Evolutionary conservation across 2,113 vertebrate species (phyloP), one percentile per base, ranked within the genome.

Genomic region (Lipophrys pholis): DNA sequence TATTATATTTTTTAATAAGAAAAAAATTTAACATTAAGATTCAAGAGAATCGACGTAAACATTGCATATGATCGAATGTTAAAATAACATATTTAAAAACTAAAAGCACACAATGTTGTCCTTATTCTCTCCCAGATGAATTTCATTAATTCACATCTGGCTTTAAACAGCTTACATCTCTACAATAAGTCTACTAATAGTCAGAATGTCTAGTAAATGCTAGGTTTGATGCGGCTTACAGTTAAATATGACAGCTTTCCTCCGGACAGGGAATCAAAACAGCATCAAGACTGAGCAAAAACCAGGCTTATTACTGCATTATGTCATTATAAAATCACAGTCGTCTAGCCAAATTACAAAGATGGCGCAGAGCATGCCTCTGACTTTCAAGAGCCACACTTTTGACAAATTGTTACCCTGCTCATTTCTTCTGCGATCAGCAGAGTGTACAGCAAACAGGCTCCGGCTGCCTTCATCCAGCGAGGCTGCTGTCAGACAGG

Each of bases 401-500:
- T 57, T 1, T 10, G 35, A 62, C 7, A 60, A 71, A 55, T 48
- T 62, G 52, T 57, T 56, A 45, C 39, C 15, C 42, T 46, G 60
- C 52, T 75, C 11, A 60, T 75, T 62, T 63, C 17, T 53, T 68
- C 48, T 72, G n/a, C 45, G 36, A 56, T 8, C 3, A 39, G 49
- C 14, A 21, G n/a, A 49, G 53, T 46, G 21, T 36, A 45, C 21
- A 45, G 30, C 54, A 57, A 41, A 58, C 59, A 58, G 15, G 6
- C 14, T 45, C 36, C 62, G 5, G 5, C 6, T 65, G 21, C 56
- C 52, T 64, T 51, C 21, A 73, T 43, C 49, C 40, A 48, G 40
- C 6, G 11, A 67, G 40, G n/a, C 64, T 68, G 62, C 50, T 61
- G 12, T 71, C 70, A 76, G 21, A 30, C 21, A 30, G 21, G 21